Conservation (phyloP, 2,113 vertebrate genomes). For the Spea bombifrons region DNA sequence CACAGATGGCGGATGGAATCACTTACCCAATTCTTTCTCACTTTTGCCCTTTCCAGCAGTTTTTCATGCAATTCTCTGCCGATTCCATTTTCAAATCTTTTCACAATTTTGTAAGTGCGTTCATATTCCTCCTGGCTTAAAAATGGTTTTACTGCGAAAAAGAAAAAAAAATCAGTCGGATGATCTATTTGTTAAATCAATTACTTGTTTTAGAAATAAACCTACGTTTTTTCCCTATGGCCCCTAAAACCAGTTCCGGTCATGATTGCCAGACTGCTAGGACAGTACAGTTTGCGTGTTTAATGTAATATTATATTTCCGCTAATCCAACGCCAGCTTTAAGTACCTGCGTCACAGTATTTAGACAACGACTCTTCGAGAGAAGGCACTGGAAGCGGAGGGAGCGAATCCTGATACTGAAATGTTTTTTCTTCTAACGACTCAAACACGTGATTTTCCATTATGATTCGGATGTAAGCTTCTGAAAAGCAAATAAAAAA, state of each 20-base stretch:
- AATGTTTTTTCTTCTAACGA: conserved; percentile 80
- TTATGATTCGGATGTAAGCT: conserved; percentile 51
- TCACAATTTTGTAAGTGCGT: conserved; percentile 74
- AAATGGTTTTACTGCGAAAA: conserved; percentile 83
- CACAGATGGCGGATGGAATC: neutral
- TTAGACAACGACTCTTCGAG: conserved; percentile 82
- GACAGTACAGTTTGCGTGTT: too few relatives aligned
- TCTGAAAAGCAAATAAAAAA: conserved; percentile 6
- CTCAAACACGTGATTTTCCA: conserved; percentile 78
- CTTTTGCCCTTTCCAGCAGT: conserved; percentile 82
- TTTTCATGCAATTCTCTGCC: conserved; percentile 83
- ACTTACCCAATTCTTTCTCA: conserved; percentile 86
- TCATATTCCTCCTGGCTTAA: conserved; percentile 78
- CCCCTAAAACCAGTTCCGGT: too few relatives aligned
- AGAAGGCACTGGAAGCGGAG: conserved; percentile 81
- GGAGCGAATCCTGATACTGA: conserved; percentile 83
- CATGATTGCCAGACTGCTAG: too few relatives aligned
- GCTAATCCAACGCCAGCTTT: conserved; percentile 3
- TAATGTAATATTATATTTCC: too few relatives aligned
- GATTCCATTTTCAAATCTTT: conserved; percentile 78
- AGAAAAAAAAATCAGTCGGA: conserved; percentile 23
- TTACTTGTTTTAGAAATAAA: neutral
- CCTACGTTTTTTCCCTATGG: neutral
- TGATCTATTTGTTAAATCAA: neutral
- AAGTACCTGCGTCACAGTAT: conserved; percentile 86